phyloP scores from a whole-genome alignment of 2,113 vertebrate species.

The Myrmophylax atrothorax region DNA sequence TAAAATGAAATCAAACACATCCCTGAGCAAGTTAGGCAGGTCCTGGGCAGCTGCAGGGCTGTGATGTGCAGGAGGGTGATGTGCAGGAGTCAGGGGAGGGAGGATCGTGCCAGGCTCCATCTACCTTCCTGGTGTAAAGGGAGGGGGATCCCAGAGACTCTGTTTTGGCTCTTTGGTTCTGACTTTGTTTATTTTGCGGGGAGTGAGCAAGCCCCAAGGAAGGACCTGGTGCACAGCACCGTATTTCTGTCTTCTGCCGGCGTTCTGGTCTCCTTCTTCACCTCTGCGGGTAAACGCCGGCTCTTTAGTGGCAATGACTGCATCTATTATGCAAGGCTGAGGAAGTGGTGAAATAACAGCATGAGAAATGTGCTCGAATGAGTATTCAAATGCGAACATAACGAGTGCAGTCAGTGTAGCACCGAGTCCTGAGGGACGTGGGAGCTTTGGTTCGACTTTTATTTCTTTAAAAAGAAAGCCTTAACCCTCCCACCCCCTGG shows the following conservation, averaged over 20 bases:
- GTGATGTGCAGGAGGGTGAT: neutral
- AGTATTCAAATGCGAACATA: conserved; percentile 73
- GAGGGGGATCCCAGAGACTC: neutral
- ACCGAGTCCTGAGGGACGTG: conserved; percentile 60
- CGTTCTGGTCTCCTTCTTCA: conserved; percentile 14
- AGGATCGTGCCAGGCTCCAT: fast-evolving
- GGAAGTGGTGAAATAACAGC: conserved; percentile 67
- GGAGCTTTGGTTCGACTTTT: conserved; percentile 55
- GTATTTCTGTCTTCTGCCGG: conserved; percentile 30
- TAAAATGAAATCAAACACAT: neutral
- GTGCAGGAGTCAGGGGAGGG: neutral
- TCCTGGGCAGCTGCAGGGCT: neutral
- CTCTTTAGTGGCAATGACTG: conserved; percentile 62
- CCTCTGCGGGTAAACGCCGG: conserved; percentile 57
- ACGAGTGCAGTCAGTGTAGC: conserved; percentile 68
- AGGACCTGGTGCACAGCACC: neutral
- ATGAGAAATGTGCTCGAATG: conserved; percentile 64
- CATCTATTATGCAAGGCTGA: conserved; percentile 65
- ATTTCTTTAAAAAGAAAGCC: conserved; percentile 45
- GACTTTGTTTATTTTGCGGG: neutral
- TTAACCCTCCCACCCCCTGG: conserved; percentile 58
- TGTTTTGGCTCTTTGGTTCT: neutral
- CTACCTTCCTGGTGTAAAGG: neutral
- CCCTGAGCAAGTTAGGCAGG: fast-evolving
- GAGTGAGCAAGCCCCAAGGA: conserved; percentile 3